Conservation (phyloP, 2,888 invertebrate species). For the Sphecodes monilicornis region DNA sequence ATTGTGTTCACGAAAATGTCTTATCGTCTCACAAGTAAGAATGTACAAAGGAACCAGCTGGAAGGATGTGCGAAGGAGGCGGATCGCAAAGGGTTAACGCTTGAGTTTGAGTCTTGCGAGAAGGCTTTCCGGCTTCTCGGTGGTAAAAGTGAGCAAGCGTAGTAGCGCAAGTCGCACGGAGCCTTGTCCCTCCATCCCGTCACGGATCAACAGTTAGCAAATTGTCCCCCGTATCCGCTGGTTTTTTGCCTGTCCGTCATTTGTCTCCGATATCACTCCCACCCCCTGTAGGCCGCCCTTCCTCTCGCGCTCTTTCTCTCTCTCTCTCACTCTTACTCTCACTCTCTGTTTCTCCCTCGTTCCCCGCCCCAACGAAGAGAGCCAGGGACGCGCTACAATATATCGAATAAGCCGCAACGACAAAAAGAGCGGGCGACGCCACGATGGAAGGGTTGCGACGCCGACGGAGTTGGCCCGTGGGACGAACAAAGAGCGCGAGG, state of each 20-base stretch:
- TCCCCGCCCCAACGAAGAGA: slow-evolving; percentile 22
- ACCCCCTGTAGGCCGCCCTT: slow-evolving; percentile 37
- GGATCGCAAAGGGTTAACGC: not conserved
- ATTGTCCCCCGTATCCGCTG: slow-evolving; percentile 78
- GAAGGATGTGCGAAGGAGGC: not conserved
- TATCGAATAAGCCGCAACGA: slow-evolving; percentile 84
- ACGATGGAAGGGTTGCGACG: slow-evolving; percentile 76
- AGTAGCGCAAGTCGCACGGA: slow-evolving; percentile 20
- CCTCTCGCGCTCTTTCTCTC: slow-evolving; percentile 22
- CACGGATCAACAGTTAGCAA: slow-evolving; percentile 57
- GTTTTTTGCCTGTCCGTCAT: slow-evolving; percentile 82
- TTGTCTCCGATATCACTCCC: slow-evolving; percentile 84
- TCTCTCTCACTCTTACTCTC: not conserved
- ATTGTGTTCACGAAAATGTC: too few relatives aligned
- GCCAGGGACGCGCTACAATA: slow-evolving; percentile 76
- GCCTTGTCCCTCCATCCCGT: slow-evolving; percentile 41
- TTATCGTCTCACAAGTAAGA: too few relatives aligned
- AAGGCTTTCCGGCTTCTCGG: not conserved
- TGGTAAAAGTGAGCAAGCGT: not conserved
- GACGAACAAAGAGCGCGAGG: slow-evolving; percentile 59
- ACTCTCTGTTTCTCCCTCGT: not conserved
- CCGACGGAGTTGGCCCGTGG: slow-evolving; percentile 65
- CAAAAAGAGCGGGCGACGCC: slow-evolving; percentile 80
- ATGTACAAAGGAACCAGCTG: not conserved
- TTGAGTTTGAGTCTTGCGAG: not conserved